phyloP scores from a whole-genome alignment of 2,113 vertebrate species.

The Mungos mungo region DNA sequence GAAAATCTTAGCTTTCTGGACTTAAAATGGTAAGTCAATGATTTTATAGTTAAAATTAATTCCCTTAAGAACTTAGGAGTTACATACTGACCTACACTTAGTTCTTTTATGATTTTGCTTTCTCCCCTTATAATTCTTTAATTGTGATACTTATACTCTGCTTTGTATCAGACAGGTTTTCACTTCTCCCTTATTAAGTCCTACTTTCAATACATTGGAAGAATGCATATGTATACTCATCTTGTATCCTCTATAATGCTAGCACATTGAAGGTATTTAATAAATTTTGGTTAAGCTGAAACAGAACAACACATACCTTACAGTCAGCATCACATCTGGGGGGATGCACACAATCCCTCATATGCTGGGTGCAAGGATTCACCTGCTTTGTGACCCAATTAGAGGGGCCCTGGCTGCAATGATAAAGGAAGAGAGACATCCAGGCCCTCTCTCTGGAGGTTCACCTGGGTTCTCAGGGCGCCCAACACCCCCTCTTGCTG shows the following conservation, averaged over 20 bases:
- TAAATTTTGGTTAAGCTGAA: neutral
- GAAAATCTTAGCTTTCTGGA: neutral
- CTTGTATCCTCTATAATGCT: neutral
- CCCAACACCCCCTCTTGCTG: neutral
- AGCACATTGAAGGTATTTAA: neutral
- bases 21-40: neutral
- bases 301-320: neutral
- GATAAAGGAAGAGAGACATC: neutral
- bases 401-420: neutral
- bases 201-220: neutral
- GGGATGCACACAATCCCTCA: neutral
- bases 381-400: neutral
- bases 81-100: neutral
- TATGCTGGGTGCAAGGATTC: neutral
- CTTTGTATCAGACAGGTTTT: neutral
- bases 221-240: neutral
- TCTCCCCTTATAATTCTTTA: neutral
- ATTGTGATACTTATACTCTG: neutral
- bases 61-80: neutral
- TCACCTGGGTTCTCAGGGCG: neutral
- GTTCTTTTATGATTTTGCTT: neutral
- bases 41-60: neutral
- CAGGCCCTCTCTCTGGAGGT: neutral
- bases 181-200: neutral
- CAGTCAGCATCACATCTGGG: neutral